Base-by-base conservation (phyloP, 2,888 invertebrate genomes). In the Drosophila merina region DNA sequence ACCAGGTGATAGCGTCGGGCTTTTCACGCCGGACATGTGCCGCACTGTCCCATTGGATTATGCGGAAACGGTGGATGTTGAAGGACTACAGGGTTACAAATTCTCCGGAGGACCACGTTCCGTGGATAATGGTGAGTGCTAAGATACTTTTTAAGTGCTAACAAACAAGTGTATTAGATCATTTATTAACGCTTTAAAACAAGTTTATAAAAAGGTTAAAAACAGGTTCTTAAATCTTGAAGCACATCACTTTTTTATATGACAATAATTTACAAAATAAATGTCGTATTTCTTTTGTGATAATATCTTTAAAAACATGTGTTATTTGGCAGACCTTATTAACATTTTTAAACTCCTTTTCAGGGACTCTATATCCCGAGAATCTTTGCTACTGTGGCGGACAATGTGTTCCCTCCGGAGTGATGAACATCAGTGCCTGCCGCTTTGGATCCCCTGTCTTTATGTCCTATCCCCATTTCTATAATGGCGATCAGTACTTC, bases 381-480 rank as follows among this genome's bases (percentile, higher is more conserved):
- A 95, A 95, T 89, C 90, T 93, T 26, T 97, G 97, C 80, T 96
- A 93, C 91, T 96, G 96, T 88, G 93, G 93, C 57, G 96, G 95
- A 0, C 93, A 94, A 59, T 96, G 96, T 88, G 92, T 93, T 12
- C 96, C 96, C 69, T 93, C 94, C 1, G 97, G 97, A 0, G 93
- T 95, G 30, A 93, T 96, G 91, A 96, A 96, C 91, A 94, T 96
- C n/a, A 95, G 96, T 0, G 92, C 95, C 0, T 97, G 96, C 78
- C 94, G 96, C 56, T 95, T 93, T 86, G 96, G 96, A 5, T 95
- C 97, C 0, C 97, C 98, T 0, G 95, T 96, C 0, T 96, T 96
- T 89, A 94, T 96, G 75, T 96, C 97, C 0, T 93, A 96, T 77
- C 98, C 98, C 0, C 97, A 97, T 92, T 97, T 96, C 91, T 93